phyloP scores from a whole-genome alignment of 2,888 invertebrate species.

The Euzetes globulus region DNA sequence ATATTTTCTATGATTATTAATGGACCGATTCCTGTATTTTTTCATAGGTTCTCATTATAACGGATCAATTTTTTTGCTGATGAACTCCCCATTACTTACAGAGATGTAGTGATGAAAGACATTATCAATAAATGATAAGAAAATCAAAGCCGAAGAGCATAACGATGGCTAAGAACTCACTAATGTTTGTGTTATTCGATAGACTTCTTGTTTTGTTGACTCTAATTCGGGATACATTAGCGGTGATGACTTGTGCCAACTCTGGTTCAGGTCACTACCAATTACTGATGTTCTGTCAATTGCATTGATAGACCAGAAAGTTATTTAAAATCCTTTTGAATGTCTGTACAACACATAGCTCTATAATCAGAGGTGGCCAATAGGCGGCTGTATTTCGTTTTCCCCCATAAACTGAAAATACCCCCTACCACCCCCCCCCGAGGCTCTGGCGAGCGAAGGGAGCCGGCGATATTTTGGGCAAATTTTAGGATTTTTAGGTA shows the following conservation, averaged over 20 bases:
- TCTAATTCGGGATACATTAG: slow-evolving; percentile 87
- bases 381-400: too few relatives aligned
- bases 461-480: too few relatives aligned
- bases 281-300: slow-evolving; percentile 64
- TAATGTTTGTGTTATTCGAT: slow-evolving; percentile 61
- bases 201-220: slow-evolving; percentile 69
- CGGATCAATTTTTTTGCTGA: neutral
- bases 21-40: neutral
- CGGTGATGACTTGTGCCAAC: slow-evolving; percentile 79
- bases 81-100: neutral
- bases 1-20: neutral
- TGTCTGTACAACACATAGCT: neutral
- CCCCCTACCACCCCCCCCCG: too few relatives aligned
- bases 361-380: too few relatives aligned
- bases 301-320: neutral
- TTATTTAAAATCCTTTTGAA: neutral
- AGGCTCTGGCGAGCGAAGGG: too few relatives aligned
- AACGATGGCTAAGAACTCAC: neutral
- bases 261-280: slow-evolving; percentile 87
- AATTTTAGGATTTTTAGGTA: too few relatives aligned
- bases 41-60: neutral
- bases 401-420: too few relatives aligned
- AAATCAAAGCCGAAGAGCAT: neutral
- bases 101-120: neutral
- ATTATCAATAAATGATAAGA: neutral